Base-by-base conservation (phyloP, 2,888 invertebrate genomes). In the Eurytoma californica region DNA sequence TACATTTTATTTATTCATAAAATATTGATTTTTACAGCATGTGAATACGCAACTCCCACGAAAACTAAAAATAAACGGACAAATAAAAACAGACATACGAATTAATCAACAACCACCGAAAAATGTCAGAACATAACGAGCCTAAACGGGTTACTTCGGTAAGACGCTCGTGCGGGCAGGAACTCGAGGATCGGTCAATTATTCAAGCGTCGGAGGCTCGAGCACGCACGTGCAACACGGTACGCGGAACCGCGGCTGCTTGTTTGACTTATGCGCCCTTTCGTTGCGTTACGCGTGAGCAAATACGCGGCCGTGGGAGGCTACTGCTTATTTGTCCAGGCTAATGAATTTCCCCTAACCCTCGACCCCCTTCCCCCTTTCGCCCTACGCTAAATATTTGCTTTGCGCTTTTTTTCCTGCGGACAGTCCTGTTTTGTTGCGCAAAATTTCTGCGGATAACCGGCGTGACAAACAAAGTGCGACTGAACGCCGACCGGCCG, bases 331-430 rank as follows among this genome's bases (percentile, higher is more conserved):
- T 88, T 88, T 85, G 84, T 84, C 84, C 82, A 82, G 76, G 83
- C 84, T 87, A 87, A 88, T 88, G 87, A 87, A 88, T 86, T 87
- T 88, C 81, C n/a, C 39, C n/a, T 39, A 39, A 39, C 39, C 39
- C 39, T 3, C 39, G 7, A 1, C 39, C 9, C 39, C 39, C 39
- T 9, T 39, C 9, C 9, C 39, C 7, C 9, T 9, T 39, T 0
- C 39, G 1, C 5, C 9, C 39, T 1, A 39, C 39, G 39, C 39
- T 39, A 39, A 39, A 39, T 39, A 39, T 39, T 39, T 39, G 39
- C 7, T 39, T 39, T 39, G 39, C 39, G 1, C 39, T 39, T 39
- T 39, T 39, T 39, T 7, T 9, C 39, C 39, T 39, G 39, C 39
- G 9, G 39, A 39, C 39, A 7, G 39, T 9, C 39, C 9, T 39